Conservation (phyloP, 2,113 vertebrate species). For the Oreochromis spilurus region DNA sequence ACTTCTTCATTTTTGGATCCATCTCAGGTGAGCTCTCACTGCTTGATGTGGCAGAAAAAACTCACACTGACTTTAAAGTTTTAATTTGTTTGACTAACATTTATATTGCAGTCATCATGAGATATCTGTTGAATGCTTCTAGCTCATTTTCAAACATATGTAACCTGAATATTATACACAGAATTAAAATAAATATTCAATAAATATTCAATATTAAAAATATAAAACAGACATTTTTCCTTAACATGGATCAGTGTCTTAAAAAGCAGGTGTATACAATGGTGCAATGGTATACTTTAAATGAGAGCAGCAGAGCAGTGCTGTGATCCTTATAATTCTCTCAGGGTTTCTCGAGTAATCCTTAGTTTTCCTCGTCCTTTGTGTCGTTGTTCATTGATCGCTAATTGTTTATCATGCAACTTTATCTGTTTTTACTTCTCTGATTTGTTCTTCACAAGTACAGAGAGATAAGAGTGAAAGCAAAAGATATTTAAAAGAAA, state of each 20-base stretch:
- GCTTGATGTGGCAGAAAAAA: rapidly evolving
- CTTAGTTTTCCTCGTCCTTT: neutral
- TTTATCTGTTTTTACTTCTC: too few species aligned
- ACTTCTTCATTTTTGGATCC: rapidly evolving
- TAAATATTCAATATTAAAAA: too few species aligned
- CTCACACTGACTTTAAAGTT: neutral
- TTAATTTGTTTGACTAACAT: neutral
- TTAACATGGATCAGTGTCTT: neutral
- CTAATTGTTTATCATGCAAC: too few species aligned
- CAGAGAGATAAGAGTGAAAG: too few species aligned
- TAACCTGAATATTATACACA: neutral
- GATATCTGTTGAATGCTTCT: neutral
- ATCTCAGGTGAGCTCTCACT: neutral
- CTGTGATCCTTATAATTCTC: rapidly evolving
- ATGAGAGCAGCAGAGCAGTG: neutral
- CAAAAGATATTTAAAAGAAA: too few species aligned
- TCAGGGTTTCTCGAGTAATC: rapidly evolving
- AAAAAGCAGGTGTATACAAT: neutral
- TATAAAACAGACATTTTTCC: too few species aligned
- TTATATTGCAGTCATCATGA: neutral
- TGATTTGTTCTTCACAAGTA: too few species aligned
- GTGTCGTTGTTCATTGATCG: too few species aligned
- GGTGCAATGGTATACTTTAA: neutral
- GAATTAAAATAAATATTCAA: too few species aligned
- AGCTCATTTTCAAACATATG: rapidly evolving